phyloP scores from a whole-genome alignment of 2,113 vertebrate genomes.

The Tichodroma muraria region DNA sequence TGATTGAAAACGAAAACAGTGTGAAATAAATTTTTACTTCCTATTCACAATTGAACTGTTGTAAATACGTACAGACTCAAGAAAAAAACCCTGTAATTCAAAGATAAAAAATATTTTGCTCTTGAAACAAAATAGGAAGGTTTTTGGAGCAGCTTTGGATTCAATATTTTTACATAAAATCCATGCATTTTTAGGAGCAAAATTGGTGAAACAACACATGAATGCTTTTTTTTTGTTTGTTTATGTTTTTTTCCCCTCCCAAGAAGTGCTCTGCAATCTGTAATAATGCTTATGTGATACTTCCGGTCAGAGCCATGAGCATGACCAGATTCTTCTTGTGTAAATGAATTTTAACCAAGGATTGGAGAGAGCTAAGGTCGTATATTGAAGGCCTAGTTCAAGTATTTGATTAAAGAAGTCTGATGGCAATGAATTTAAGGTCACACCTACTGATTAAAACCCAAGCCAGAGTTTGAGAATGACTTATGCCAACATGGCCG shows the following conservation, averaged over 20 bases:
- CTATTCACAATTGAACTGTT: background rate
- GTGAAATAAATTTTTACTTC: background rate
- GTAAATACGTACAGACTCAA: background rate
- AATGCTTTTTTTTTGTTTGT: background rate
- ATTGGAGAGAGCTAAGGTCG: background rate
- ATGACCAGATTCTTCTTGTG: background rate
- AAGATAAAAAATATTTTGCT: background rate
- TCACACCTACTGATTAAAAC: background rate
- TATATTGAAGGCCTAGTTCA: background rate
- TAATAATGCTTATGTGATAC: no score
- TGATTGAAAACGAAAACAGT: background rate
- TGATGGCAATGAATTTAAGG: background rate
- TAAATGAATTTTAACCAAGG: background rate
- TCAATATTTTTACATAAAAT: background rate
- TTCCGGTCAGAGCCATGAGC: background rate
- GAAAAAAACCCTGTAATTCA: background rate
- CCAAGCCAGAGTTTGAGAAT: background rate
- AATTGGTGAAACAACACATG: background rate
- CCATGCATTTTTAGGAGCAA: background rate
- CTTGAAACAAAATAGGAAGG: background rate
- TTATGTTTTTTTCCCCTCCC: no score
- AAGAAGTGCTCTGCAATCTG: background rate
- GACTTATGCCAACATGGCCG: background rate
- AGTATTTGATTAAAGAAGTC: background rate
- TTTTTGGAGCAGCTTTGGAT: background rate